Evolutionary conservation across 2,113 vertebrate genomes (phyloP), one percentile per base, ranked within the genome.

Genomic region (Camelus bactrianus): DNA sequence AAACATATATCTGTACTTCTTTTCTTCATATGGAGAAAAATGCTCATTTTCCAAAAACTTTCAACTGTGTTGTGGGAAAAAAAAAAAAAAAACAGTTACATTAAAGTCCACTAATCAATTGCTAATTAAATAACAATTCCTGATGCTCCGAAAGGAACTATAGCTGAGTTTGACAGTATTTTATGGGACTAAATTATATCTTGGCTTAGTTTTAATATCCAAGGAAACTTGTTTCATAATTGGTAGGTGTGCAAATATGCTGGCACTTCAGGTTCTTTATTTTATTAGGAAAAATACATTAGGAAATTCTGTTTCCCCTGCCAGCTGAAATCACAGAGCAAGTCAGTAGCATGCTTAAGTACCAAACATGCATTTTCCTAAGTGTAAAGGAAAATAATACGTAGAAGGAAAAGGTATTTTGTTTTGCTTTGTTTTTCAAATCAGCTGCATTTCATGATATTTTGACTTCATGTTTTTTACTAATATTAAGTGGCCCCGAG

Each of bases 221-320:
- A 93, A 70, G 32, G 38, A 97, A 94, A 95, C 48, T 97, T 85
- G 95, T 87, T 96, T 97, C 64, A 70, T 97, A 98, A 98, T 96
- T 97, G 73, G 95, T 97, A 97, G 92, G 60, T 96, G 50, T 94
- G 83, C 86, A 95, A 95, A 97, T 58, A 50, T 84, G 80, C 94
- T 96, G 83, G 72, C 72, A 90, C 79, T 94, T 97, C 72, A 89
- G 42, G 12, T 96, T 92, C 58, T 96, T 96, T 86, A 89, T 96
- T 93, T 96, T 95, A 93, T 89, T 93, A 91, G 62, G 48, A 79
- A 96, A 92, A 97, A 91, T 96, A 46, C 73, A 94, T 96, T 83
- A 82, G 79, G 79, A 95, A 94, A 82, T 65, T 95, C 58, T 75
- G 42, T 85, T 94, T 95, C 64, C 50, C 69, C 17, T 92, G 35